Evolutionary conservation across 1,140 invertebrate genomes (phyloP).

Genomic region (Zaprionus nigranus): DNA sequence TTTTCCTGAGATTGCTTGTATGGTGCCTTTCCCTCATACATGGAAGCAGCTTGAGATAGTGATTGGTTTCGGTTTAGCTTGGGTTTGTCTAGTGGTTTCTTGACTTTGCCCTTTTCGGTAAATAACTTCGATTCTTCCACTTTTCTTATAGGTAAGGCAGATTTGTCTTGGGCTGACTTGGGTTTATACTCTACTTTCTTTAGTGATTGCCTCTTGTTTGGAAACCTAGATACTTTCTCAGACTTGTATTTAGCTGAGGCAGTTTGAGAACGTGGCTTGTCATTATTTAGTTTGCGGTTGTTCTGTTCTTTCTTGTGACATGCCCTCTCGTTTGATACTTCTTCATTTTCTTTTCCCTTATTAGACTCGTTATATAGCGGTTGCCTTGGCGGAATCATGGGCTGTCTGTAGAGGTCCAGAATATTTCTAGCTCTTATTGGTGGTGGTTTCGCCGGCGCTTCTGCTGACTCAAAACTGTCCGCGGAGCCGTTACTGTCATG

Average conservation of each 20-base stretch:
- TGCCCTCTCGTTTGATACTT: not conserved
- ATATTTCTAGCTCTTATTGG: not conserved
- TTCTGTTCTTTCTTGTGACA: not conserved
- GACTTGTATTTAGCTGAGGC: not conserved
- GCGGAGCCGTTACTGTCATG: slow-evolving; percentile 8
- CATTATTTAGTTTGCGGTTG: not conserved
- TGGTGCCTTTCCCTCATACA: not conserved
- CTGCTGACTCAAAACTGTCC: slow-evolving; percentile 6
- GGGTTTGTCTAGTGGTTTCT: too few relatives aligned
- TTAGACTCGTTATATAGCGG: not conserved
- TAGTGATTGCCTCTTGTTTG: not conserved
- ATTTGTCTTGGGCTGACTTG: too few relatives aligned
- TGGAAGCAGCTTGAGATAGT: not conserved
- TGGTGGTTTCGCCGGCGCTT: not conserved
- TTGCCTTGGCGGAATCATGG: not conserved
- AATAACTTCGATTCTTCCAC: too few relatives aligned
- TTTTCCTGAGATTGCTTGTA: not conserved
- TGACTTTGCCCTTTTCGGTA: too few relatives aligned
- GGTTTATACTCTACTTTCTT: not conserved
- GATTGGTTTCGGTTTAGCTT: not conserved
- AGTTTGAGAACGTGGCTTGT: not conserved
- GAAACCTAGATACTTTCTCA: not conserved
- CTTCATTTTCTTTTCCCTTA: not conserved
- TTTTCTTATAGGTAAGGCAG: too few relatives aligned
- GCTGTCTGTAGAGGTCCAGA: not conserved